These are phyloP conservation scores for Xylocopa sonorina DNA, from an alignment of 1,140 invertebrate species.

Conservation along the genomic window DNA sequence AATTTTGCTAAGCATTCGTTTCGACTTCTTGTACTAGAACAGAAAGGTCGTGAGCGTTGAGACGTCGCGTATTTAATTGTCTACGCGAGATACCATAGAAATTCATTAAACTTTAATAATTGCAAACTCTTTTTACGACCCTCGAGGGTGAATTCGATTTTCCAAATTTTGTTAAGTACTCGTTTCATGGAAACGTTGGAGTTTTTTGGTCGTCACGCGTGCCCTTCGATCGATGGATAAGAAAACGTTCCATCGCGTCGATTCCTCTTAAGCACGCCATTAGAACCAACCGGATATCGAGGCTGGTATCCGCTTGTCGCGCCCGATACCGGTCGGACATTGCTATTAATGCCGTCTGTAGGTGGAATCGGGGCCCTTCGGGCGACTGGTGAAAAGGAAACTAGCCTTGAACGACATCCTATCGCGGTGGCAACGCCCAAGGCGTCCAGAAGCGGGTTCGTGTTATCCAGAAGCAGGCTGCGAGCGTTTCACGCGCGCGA, in stretches of 20 bases:
- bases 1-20: no score
- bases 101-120: no score
- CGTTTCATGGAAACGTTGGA: no score
- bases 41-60: no score
- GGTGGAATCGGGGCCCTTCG: constrained; percentile 43
- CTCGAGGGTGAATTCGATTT: no score
- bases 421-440: constrained; percentile 51
- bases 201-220: no score
- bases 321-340: constrained; percentile 36
- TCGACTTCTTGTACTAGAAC: no score
- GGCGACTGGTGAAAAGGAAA: constrained; percentile 30
- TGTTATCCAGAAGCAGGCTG: constrained; percentile 41
- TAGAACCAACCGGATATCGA: constrained; percentile 17
- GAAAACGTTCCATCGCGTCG: neutral
- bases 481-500: constrained; percentile 7
- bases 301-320: constrained; percentile 35
- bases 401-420: constrained; percentile 59
- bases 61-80: no score
- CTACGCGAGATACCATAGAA: no score
- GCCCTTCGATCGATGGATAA: neutral
- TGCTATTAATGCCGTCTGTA: constrained; percentile 38
- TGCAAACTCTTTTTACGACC: no score
- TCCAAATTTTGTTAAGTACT: no score
- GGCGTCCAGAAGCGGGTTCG: constrained; percentile 36
- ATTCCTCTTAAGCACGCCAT: constrained; percentile 5